These are phyloP conservation scores for Nothoprocta perdicaria DNA, from an alignment of 2,113 vertebrate species.

Conservation along the genomic window DNA sequence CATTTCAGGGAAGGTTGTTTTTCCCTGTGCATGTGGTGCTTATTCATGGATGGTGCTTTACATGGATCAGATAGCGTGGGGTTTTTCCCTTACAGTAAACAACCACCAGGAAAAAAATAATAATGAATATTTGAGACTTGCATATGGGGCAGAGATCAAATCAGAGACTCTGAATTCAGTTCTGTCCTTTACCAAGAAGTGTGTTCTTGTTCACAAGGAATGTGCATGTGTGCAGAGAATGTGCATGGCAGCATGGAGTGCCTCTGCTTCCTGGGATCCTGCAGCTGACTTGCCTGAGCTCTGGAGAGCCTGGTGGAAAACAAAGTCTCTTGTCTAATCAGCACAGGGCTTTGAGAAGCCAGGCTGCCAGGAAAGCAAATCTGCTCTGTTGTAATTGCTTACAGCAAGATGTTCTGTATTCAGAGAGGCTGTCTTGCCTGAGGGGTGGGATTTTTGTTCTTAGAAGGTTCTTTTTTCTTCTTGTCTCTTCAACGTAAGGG, in stretches of 20 bases:
- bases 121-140: neutral
- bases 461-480: neutral
- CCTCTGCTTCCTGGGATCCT: neutral
- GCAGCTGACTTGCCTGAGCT: neutral
- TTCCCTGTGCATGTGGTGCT: neutral
- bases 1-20: neutral
- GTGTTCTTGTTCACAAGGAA: neutral
- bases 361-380: constrained; percentile 25
- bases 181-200: neutral
- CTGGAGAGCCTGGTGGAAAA: constrained; percentile 23
- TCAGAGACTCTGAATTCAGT: neutral
- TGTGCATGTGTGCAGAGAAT: neutral
- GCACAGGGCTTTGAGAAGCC: constrained; percentile 5
- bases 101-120: neutral
- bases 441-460: constrained; percentile 1
- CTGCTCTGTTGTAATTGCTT: constrained; percentile 11
- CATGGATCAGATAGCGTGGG: neutral
- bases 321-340: neutral
- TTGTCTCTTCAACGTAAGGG: neutral
- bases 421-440: constrained; percentile 26
- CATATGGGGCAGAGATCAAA: neutral
- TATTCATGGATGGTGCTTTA: constrained; percentile 9
- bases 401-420: neutral
- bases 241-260: neutral
- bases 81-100: neutral